These are phyloP conservation scores for Crotalus viridis DNA, from an alignment of 2,113 vertebrate genomes.

Conservation along the genomic window DNA sequence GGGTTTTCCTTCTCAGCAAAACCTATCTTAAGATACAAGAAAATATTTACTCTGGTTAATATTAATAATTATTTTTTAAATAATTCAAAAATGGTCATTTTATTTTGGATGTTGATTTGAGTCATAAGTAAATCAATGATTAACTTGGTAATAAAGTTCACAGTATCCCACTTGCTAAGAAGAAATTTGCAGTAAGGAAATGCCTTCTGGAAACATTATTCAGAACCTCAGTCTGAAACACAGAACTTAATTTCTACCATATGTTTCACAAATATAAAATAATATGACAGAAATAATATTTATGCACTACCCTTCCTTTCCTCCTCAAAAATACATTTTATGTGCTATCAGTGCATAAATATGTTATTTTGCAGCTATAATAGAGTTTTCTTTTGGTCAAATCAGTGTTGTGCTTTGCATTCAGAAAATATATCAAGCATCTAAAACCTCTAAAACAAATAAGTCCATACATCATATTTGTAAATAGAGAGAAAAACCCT, in stretches of 20 bases:
- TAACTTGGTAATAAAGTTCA: background rate
- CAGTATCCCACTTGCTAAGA: background rate
- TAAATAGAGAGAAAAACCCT: background rate
- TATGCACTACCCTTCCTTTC: background rate
- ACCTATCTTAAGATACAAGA: background rate
- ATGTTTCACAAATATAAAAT: background rate
- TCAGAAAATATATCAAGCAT: conserved; percentile 7
- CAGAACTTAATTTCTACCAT: background rate
- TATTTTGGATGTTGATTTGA: background rate
- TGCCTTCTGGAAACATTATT: conserved; percentile 27
- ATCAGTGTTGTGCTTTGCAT: conserved; percentile 27
- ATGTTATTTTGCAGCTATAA: conserved; percentile 4
- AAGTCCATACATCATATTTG: background rate
- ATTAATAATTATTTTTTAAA: background rate
- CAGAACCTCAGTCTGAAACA: background rate
- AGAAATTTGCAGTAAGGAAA: background rate
- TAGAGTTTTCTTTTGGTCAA: conserved; percentile 11
- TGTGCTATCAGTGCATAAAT: background rate
- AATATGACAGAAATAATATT: background rate
- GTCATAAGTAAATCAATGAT: background rate
- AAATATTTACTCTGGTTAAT: background rate
- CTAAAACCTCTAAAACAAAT: background rate
- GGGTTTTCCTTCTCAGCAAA: background rate
- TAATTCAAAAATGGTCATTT: background rate
- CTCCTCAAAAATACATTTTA: background rate